Percentiles rank a stretch among this genome's conserved stretches.
Conservation (phyloP, 2,797 vertebrate species). For the Holocentrus rufus region DNA sequence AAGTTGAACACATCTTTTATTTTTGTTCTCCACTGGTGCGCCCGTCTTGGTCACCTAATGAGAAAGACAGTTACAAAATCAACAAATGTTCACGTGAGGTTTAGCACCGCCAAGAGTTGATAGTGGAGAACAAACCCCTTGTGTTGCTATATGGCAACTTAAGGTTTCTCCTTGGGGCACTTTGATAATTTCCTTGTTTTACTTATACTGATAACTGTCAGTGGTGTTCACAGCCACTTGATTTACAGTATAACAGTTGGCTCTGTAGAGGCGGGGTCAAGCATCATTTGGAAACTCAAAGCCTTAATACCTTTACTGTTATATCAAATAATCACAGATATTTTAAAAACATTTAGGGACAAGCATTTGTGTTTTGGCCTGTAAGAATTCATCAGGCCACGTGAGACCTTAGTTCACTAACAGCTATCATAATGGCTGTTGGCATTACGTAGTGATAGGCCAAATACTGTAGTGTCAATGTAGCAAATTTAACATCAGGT, state of each 20-base stretch:
- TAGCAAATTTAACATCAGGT: constrained; percentile 5
- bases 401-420: not conserved
- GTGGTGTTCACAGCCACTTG: constrained; percentile 4
- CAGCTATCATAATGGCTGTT: not conserved
- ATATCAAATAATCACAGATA: not conserved
- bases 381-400: not conserved
- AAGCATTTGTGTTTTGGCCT: not conserved
- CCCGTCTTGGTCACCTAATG: constrained; percentile 83
- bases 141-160: constrained; percentile 27
- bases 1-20: constrained; percentile 83
- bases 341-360: not conserved
- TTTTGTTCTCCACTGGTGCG: constrained; percentile 83
- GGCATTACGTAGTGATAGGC: not conserved
- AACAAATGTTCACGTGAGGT: constrained; percentile 23
- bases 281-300: constrained; percentile 13
- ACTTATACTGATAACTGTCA: constrained; percentile 50
- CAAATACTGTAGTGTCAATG: not conserved
- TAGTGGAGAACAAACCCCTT: not conserved
- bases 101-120: constrained; percentile 6
- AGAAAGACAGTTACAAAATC: constrained; percentile 46
- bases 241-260: constrained; percentile 42
- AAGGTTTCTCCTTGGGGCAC: constrained; percentile 32
- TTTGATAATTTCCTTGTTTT: constrained; percentile 53
- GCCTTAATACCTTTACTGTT: constrained; percentile 15
- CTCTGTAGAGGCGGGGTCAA: constrained; percentile 2